phyloP scores from a whole-genome alignment of 2,113 vertebrate genomes.

The Seriola dumerili region DNA sequence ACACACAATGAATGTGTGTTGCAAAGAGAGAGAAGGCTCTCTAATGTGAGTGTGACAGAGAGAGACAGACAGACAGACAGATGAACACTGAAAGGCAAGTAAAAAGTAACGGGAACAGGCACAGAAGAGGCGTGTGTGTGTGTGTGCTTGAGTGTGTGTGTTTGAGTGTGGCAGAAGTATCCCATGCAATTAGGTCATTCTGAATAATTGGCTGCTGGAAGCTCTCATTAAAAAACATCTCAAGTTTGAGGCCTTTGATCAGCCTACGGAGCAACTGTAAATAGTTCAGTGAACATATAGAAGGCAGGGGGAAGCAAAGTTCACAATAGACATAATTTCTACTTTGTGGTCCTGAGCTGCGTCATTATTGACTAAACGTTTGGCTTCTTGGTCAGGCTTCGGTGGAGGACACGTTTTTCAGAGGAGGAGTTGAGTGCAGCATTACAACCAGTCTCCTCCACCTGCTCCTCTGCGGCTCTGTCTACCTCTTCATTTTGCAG shows the following conservation, averaged over 20 bases:
- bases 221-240: slow-evolving; percentile 58
- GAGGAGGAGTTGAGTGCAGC: background rate
- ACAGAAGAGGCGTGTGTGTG: background rate
- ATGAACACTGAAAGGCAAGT: slow-evolving; percentile 12
- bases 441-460: background rate
- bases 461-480: background rate
- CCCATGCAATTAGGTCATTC: slow-evolving; percentile 63
- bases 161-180: slow-evolving; percentile 44
- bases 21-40: background rate
- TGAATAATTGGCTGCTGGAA: slow-evolving; percentile 49
- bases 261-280: slow-evolving; percentile 42
- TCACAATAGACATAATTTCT: slow-evolving; percentile 15
- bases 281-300: slow-evolving; percentile 31
- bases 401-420: background rate
- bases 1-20: background rate
- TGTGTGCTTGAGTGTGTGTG: slow-evolving; percentile 26
- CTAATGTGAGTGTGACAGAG: background rate
- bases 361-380: slow-evolving; percentile 31
- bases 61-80: background rate
- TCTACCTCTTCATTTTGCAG: background rate
- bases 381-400: background rate
- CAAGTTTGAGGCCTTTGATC: slow-evolving; percentile 62
- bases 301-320: slow-evolving; percentile 22
- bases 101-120: background rate
- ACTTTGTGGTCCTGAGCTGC: slow-evolving; percentile 10